A percentile compares a stretch with the other conserved stretches of the same genome.
Evolutionary conservation across 1,140 invertebrate species (phyloP).

Genomic region (Rhopalosiphum padi): DNA sequence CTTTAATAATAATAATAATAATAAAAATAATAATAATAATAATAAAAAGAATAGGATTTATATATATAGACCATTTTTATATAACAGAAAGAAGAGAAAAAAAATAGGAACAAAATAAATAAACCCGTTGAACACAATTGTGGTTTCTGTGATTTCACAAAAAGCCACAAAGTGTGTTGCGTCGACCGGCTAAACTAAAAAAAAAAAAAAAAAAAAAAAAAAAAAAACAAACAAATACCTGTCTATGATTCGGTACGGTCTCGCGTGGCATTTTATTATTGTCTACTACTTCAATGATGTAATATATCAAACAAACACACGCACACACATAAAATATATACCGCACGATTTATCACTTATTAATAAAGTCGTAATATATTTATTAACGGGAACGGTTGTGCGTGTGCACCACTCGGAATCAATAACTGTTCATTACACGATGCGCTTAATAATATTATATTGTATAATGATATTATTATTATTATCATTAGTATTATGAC

Average conservation of each 20-base stretch:
- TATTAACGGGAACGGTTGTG: not conserved
- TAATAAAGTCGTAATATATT: not conserved
- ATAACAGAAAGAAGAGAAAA: slow-evolving; percentile 13
- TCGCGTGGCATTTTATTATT: not conserved
- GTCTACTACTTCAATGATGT: not conserved
- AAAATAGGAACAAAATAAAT: slow-evolving; percentile 26
- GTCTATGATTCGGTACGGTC: not conserved
- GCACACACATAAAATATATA: too few relatives aligned
- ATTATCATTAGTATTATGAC: not conserved
- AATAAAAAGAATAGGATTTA: slow-evolving; percentile 20
- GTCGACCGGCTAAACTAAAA: not conserved
- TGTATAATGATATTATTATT: not conserved
- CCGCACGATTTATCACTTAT: not conserved
- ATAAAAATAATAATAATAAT: not conserved
- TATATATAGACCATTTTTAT: slow-evolving; percentile 16
- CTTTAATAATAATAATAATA: slow-evolving; percentile 46
- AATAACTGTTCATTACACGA: not conserved
- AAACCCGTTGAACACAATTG: slow-evolving; percentile 28
- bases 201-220: not conserved
- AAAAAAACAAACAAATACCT: not conserved
- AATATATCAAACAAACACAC: not conserved
- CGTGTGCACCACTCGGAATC: not conserved
- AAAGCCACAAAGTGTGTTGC: not conserved
- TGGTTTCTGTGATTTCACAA: not conserved
- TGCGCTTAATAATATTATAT: not conserved